These are phyloP conservation scores for Malurus melanocephalus DNA, from an alignment of 2,113 vertebrate genomes.

Conservation along the genomic window DNA sequence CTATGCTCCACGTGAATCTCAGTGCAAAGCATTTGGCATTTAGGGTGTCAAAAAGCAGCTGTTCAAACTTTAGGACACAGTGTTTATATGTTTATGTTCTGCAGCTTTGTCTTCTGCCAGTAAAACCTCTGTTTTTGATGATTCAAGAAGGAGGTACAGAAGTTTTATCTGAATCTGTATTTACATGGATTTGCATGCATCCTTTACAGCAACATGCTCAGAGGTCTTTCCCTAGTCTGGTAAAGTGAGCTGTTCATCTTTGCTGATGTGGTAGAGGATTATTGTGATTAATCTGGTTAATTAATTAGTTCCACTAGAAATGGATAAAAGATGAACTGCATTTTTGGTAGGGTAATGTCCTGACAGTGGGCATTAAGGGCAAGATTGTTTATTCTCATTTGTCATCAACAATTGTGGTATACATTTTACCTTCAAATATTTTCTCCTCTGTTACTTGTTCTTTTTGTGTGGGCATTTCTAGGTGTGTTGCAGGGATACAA, in stretches of 20 bases:
- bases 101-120: not conserved
- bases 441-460: not conserved
- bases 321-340: not conserved
- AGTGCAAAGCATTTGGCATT: not conserved
- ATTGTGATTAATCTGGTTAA: not conserved
- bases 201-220: not conserved
- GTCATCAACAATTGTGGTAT: not conserved
- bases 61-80: not conserved
- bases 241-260: not conserved
- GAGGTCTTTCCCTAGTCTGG: not conserved
- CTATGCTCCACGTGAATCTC: rapidly evolving
- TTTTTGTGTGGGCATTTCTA: not conserved
- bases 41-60: not conserved
- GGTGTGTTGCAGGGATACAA: not conserved
- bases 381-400: not conserved
- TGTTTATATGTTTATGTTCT: not conserved
- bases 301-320: not conserved
- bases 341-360: not conserved
- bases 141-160: not conserved
- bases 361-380: not conserved
- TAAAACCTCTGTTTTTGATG: not conserved
- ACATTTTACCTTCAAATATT: not conserved
- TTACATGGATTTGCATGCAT: rapidly evolving
- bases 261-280: not conserved
- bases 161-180: not conserved